phyloP scores from a whole-genome alignment of 2,888 invertebrate species.

The Euclidia mi region DNA sequence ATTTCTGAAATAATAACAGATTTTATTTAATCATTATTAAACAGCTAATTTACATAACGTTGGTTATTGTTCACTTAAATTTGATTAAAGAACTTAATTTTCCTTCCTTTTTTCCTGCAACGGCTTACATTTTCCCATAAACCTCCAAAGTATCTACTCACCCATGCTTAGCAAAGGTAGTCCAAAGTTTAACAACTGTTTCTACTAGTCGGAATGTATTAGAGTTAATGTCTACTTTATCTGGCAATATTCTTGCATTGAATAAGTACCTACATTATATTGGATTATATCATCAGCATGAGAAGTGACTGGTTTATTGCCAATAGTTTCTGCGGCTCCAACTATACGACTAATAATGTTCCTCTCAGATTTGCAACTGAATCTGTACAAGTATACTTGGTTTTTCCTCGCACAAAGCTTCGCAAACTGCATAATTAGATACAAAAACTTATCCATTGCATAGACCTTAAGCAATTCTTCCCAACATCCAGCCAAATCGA shows the following conservation, averaged over 20 bases:
- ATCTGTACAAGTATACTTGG: slow-evolving; percentile 70
- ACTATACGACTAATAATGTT: slow-evolving; percentile 60
- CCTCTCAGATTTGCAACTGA: slow-evolving; percentile 69
- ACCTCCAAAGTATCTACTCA: slow-evolving; percentile 51
- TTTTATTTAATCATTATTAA: slow-evolving; percentile 6
- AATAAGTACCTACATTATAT: slow-evolving; percentile 38
- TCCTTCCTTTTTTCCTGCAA: too few relatives aligned
- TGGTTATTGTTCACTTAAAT: background rate
- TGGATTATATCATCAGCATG: slow-evolving; percentile 69
- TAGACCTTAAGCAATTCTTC: too few relatives aligned
- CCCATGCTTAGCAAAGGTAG: slow-evolving; percentile 80
- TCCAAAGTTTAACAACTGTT: slow-evolving; percentile 71
- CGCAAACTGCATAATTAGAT: slow-evolving; percentile 56
- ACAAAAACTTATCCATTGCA: slow-evolving; percentile 60
- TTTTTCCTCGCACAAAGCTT: slow-evolving; percentile 59
- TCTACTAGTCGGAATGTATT: slow-evolving; percentile 66
- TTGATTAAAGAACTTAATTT: too few relatives aligned
- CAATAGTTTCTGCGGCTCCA: slow-evolving; percentile 38
- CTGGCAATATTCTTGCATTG: too few relatives aligned
- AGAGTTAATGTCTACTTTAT: slow-evolving; percentile 56
- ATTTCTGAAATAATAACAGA: slow-evolving; percentile 61
- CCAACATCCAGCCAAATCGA: too few relatives aligned
- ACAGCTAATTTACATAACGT: background rate
- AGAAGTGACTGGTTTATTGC: slow-evolving; percentile 51
- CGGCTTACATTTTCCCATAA: background rate